A percentile compares a stretch with the other conserved stretches of the same genome.
phyloP scores from a whole-genome alignment of 2,888 invertebrate genomes.

The Pseudococcus viburni region DNA sequence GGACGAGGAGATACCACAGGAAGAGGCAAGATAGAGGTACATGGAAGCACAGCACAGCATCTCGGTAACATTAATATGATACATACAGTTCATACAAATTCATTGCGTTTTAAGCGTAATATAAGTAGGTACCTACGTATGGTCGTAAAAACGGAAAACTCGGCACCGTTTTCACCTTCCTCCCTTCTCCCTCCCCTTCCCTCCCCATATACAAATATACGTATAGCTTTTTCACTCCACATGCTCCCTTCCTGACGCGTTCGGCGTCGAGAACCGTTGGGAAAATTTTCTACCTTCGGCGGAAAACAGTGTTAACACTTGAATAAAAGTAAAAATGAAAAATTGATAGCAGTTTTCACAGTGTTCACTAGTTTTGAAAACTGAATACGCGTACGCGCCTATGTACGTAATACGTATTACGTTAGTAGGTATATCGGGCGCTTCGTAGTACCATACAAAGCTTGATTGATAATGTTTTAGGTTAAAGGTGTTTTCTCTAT shows the following conservation, averaged over 20 bases:
- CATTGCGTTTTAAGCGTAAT: slow-evolving; percentile 33
- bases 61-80: slow-evolving; percentile 17
- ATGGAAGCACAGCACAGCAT: neutral
- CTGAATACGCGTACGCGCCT: neutral
- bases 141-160: neutral
- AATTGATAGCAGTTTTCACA: slow-evolving; percentile 54
- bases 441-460: slow-evolving; percentile 9
- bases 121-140: slow-evolving; percentile 7
- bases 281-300: too few relatives aligned
- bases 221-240: neutral
- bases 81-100: slow-evolving; percentile 43
- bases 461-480: slow-evolving; percentile 62
- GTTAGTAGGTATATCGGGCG: neutral
- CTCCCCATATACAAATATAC: too few relatives aligned
- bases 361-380: slow-evolving; percentile 51
- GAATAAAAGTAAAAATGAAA: slow-evolving; percentile 58
- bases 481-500: slow-evolving; percentile 63
- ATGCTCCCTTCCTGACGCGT: too few relatives aligned
- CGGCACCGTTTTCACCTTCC: neutral
- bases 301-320: slow-evolving; percentile 33
- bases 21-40: too few relatives aligned
- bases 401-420: neutral
- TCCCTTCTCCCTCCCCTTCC: neutral
- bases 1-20: neutral
- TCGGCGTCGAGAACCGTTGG: too few relatives aligned